Conservation (phyloP, 2,113 vertebrate genomes). For the Nothoprocta pentlandii region DNA sequence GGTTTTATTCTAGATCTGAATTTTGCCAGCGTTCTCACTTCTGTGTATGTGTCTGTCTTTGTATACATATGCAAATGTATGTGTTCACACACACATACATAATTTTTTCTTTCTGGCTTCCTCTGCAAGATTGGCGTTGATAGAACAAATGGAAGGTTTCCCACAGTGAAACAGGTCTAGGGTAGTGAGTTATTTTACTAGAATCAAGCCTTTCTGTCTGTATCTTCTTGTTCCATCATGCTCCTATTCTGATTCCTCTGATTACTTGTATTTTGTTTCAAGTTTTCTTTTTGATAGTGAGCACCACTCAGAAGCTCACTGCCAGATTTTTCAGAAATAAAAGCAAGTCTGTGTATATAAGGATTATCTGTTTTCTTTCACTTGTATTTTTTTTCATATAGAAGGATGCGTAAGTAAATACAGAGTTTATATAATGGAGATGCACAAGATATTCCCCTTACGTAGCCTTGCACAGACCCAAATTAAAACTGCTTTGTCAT, state of each 20-base stretch:
- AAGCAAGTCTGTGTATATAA: background rate
- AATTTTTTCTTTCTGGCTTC: background rate
- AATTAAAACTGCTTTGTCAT: background rate
- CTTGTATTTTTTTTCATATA: background rate
- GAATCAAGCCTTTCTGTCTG: background rate
- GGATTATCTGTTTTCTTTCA: background rate
- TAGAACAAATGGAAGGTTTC: background rate
- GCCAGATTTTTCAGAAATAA: background rate
- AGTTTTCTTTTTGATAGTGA: background rate
- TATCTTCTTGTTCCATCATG: background rate
- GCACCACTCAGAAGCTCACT: background rate
- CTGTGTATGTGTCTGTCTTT: too few relatives aligned
- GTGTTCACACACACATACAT: too few relatives aligned
- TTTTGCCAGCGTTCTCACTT: background rate
- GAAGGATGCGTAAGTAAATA: background rate
- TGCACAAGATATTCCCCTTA: background rate
- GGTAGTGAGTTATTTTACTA: background rate
- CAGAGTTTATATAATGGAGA: background rate
- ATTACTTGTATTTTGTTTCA: background rate
- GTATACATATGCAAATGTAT: too few relatives aligned
- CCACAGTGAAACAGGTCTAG: background rate
- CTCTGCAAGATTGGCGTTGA: background rate
- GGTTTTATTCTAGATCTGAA: background rate
- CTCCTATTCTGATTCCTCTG: background rate
- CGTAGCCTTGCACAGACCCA: background rate